Evolutionary conservation across 2,113 vertebrate species (phyloP).

Genomic region (Oreochromis niloticus): DNA sequence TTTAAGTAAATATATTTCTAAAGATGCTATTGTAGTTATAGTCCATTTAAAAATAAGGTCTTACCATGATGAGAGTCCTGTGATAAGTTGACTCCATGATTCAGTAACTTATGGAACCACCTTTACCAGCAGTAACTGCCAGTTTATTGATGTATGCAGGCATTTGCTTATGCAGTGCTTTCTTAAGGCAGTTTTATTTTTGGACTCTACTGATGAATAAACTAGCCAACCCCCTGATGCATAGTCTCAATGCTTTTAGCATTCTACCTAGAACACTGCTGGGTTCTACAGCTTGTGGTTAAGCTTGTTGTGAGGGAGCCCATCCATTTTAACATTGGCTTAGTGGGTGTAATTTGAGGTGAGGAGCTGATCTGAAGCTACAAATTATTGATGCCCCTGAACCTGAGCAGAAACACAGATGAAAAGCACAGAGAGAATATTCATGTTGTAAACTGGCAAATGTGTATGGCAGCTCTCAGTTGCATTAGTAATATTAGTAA

Average conservation of each 20-base stretch:
- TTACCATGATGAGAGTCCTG: background rate
- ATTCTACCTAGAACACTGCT: background rate
- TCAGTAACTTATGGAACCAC: background rate
- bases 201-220: background rate
- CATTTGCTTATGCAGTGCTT: background rate
- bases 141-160: background rate
- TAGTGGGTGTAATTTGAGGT: slow-evolving; percentile 45
- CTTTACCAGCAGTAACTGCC: background rate
- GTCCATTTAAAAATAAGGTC: background rate
- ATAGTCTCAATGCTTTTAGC: background rate
- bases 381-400: slow-evolving; percentile 61
- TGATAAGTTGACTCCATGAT: background rate
- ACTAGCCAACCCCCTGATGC: background rate
- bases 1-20: background rate
- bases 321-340: slow-evolving; percentile 23
- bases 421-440: slow-evolving; percentile 3
- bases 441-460: background rate
- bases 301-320: slow-evolving; percentile 31
- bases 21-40: background rate
- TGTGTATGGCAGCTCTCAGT: background rate
- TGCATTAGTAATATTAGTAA: background rate
- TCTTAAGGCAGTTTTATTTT: background rate
- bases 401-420: slow-evolving; percentile 30
- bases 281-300: background rate
- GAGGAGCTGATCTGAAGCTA: slow-evolving; percentile 36